Conservation (phyloP, 2,797 vertebrate species). For the Erpetoichthys calabaricus region DNA sequence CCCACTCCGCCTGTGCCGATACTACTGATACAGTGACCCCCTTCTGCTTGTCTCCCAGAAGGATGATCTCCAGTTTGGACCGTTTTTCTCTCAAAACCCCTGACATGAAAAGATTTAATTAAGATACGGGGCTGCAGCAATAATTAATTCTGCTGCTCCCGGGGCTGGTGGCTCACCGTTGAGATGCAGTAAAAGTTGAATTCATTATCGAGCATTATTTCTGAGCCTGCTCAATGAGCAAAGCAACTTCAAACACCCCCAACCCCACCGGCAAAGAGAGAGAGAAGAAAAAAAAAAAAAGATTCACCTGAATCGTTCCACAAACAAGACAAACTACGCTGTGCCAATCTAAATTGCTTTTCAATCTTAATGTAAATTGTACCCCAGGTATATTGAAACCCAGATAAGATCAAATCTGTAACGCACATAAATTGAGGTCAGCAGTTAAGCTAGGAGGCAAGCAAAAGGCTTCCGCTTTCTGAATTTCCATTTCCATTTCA, state of each 20-base stretch:
- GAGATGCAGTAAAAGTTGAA: conserved; percentile 44
- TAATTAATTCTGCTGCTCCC: conserved; percentile 54
- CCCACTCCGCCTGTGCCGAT: no score
- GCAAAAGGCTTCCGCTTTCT: neutral
- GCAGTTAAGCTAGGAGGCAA: neutral
- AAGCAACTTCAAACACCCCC: no score
- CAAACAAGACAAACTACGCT: neutral
- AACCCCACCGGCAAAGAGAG: neutral
- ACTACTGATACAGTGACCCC: no score
- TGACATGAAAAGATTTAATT: conserved; percentile 68
- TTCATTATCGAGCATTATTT: conserved; percentile 34
- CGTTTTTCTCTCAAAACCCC: conserved; percentile 49
- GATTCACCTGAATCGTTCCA: neutral
- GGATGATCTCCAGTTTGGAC: conserved; percentile 45
- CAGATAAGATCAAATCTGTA: conserved; percentile 28
- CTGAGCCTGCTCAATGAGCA: no score
- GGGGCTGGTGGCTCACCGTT: conserved; percentile 38
- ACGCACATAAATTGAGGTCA: conserved; percentile 35
- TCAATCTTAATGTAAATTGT: conserved; percentile 36
- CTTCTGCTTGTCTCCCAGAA: neutral
- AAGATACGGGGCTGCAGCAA: conserved; percentile 51
- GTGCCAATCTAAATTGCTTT: conserved; percentile 33
- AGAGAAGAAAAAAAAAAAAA: neutral
- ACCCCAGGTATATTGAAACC: conserved; percentile 32
- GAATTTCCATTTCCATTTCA: neutral